These are phyloP conservation scores for Harpagifer antarcticus DNA, from an alignment of 2,797 vertebrate species.

Conservation along the genomic window DNA sequence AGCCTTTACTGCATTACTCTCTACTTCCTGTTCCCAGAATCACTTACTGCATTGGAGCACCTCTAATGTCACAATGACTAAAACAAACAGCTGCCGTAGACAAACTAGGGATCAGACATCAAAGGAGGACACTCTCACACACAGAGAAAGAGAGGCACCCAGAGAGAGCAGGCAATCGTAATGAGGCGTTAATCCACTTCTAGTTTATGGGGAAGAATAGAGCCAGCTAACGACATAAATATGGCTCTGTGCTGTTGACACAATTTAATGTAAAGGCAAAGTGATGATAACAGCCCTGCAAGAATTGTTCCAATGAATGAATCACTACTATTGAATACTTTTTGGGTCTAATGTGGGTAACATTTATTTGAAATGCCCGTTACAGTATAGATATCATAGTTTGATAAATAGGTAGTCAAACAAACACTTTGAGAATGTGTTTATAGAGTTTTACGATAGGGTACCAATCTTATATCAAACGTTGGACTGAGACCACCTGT, in stretches of 20 bases:
- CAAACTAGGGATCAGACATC: slow-evolving; percentile 29
- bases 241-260: background rate
- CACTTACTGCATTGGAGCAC: slow-evolving; percentile 39
- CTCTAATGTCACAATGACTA: slow-evolving; percentile 27
- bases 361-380: background rate
- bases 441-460: background rate
- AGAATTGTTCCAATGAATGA: background rate
- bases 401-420: background rate
- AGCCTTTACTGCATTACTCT: slow-evolving; percentile 44
- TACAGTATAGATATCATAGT: background rate
- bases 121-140: background rate
- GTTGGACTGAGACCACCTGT: too few species aligned
- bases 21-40: slow-evolving; percentile 31
- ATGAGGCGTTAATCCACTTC: slow-evolving; percentile 21
- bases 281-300: background rate
- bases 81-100: slow-evolving; percentile 12
- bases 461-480: background rate
- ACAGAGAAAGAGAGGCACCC: background rate
- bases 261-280: background rate
- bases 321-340: background rate
- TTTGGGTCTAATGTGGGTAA: background rate
- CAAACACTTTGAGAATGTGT: background rate
- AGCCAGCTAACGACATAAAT: slow-evolving; percentile 15
- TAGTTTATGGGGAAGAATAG: slow-evolving; percentile 13
- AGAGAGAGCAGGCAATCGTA: slow-evolving; percentile 1